Percentiles rank a stretch among this genome's conserved stretches.
phyloP scores from a whole-genome alignment of 2,797 vertebrate genomes.

The Artibeus lituratus region DNA sequence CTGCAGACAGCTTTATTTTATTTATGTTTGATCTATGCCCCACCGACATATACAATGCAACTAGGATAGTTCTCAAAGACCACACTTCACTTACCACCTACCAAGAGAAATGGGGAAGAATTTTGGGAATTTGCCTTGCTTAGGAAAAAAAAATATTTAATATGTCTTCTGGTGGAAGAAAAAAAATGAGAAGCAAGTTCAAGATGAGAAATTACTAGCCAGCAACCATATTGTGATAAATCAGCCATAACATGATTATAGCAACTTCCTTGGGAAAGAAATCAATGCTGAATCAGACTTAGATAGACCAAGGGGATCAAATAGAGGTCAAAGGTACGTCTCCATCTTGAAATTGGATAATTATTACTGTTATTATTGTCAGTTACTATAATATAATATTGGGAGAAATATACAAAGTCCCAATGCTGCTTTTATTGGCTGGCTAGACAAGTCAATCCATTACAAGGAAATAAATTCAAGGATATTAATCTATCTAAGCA shows the following conservation, averaged over 20 bases:
- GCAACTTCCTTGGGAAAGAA: constrained; percentile 67
- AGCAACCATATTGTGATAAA: constrained; percentile 68
- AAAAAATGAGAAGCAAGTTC: constrained; percentile 41
- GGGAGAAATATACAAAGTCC: neutral
- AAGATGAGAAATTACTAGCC: constrained; percentile 70
- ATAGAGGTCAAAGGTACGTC: constrained; percentile 59
- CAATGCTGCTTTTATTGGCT: constrained; percentile 50
- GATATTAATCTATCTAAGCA: constrained; percentile 41
- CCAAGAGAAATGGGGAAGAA: constrained; percentile 26
- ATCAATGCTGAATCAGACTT: constrained; percentile 69
- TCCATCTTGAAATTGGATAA: constrained; percentile 62
- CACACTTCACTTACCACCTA: neutral
- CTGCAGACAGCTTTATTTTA: neutral
- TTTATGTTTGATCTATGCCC: constrained; percentile 10
- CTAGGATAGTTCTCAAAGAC: constrained; percentile 15
- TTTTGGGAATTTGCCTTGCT: neutral
- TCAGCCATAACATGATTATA: constrained; percentile 66
- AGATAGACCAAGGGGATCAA: constrained; percentile 61
- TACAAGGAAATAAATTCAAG: constrained; percentile 53
- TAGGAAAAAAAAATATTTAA: neutral
- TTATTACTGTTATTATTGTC: constrained; percentile 60
- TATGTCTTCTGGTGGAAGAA: constrained; percentile 40
- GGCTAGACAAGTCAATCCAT: constrained; percentile 59
- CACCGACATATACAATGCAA: neutral
- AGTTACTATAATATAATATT: constrained; percentile 36